Conservation (phyloP, 2,113 vertebrate genomes). For the Ochotona curzoniae region DNA sequence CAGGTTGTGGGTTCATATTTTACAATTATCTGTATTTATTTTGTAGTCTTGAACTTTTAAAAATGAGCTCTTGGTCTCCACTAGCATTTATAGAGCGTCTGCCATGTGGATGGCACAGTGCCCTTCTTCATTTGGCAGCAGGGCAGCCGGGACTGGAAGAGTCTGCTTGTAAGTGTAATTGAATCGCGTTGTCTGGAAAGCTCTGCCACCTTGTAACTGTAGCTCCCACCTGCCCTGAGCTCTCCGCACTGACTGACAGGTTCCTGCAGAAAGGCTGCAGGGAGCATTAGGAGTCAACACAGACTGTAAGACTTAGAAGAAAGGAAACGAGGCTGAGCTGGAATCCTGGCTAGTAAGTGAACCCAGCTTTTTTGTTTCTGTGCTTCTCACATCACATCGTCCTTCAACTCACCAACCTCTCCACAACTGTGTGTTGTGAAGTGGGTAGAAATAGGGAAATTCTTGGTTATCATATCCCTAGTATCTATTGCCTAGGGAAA, state of each 20-base stretch:
- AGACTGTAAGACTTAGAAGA: not conserved
- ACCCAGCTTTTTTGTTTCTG: not conserved
- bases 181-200: constrained; percentile 32
- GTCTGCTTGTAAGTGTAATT: not conserved
- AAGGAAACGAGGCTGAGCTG: not conserved
- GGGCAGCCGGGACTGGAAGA: not conserved
- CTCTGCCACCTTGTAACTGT: not conserved
- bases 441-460: not conserved
- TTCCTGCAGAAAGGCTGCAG: not conserved
- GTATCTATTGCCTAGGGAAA: not conserved
- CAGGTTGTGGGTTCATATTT: not conserved
- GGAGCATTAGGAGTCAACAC: not conserved
- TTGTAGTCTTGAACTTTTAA: not conserved
- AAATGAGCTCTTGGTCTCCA: not conserved
- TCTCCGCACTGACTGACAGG: not conserved
- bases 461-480: not conserved
- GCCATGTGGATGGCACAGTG: not conserved
- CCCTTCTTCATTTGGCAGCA: not conserved
- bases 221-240: not conserved
- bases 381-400: not conserved
- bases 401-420: not conserved
- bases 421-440: not conserved
- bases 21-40: not conserved
- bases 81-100: not conserved
- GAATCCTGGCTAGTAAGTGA: not conserved